These are phyloP conservation scores for Netelia inedita DNA, from an alignment of 2,888 invertebrate genomes.

Conservation along the genomic window DNA sequence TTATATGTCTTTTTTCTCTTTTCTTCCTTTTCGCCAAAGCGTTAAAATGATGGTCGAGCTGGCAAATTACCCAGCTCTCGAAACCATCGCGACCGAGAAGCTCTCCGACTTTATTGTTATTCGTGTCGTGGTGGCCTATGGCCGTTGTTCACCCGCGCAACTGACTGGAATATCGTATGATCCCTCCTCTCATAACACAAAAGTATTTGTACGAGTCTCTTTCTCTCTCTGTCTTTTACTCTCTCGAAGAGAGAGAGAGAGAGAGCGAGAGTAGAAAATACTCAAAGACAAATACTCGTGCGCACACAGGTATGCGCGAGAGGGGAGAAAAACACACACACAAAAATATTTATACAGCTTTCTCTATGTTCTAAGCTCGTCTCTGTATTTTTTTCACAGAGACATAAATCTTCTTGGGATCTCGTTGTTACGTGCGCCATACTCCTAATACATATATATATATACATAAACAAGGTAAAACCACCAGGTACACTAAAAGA, in stretches of 20 bases:
- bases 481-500: constrained; percentile 25
- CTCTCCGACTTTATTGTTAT: constrained; percentile 78
- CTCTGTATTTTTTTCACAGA: constrained; percentile 59
- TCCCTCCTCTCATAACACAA: constrained; percentile 80
- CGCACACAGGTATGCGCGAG: constrained; percentile 4
- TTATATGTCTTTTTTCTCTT: background rate
- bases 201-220: constrained; percentile 73
- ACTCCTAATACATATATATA: constrained; percentile 34
- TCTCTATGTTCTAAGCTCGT: constrained; percentile 59
- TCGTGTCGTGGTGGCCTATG: constrained; percentile 80
- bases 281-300: constrained; percentile 43
- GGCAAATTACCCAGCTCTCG: constrained; percentile 83
- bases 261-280: constrained; percentile 25
- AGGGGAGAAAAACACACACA: constrained; percentile 4
- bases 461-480: constrained; percentile 42
- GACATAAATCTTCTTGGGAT: constrained; percentile 68
- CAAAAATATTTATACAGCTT: constrained; percentile 57
- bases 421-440: constrained; percentile 63
- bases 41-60: constrained; percentile 82
- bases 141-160: constrained; percentile 82
- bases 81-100: constrained; percentile 65
- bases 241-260: too few relatives aligned
- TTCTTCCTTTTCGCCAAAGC: constrained; percentile 59
- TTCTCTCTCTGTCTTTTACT: background rate
- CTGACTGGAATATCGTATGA: constrained; percentile 84